Evolutionary conservation across 1,140 invertebrate species (phyloP).

Genomic region (Drosophila suzukii): DNA sequence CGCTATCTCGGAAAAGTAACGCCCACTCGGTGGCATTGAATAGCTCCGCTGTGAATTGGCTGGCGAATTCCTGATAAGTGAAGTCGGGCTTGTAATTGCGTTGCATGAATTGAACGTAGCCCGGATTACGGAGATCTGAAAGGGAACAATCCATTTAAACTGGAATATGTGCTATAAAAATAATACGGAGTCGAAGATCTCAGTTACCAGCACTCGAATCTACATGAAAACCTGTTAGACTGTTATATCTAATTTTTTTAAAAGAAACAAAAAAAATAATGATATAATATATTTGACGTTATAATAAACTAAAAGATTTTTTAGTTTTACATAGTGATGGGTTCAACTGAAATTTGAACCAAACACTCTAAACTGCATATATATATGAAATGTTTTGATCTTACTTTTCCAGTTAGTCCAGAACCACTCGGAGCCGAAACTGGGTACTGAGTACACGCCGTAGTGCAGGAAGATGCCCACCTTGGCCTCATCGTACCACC

Average conservation of each 20-base stretch:
- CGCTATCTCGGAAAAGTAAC: constrained; percentile 89
- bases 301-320: no score
- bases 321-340: no score
- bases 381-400: neutral
- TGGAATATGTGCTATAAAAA: neutral
- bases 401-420: constrained; percentile 91
- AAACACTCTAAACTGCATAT: neutral
- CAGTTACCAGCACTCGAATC: no score
- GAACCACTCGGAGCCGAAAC: constrained; percentile 94
- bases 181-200: no score
- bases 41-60: constrained; percentile 92
- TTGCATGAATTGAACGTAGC: constrained; percentile 88
- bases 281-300: no score
- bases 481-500: constrained; percentile 95
- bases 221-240: no score
- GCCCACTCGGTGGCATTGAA: constrained; percentile 92
- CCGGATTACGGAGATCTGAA: constrained; percentile 55
- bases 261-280: no score
- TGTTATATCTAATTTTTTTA: no score
- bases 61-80: constrained; percentile 94
- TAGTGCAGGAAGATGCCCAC: constrained; percentile 97
- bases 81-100: constrained; percentile 92
- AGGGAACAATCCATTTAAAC: no score
- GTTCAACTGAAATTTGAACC: no score
- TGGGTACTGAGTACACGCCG: constrained; percentile 96